Evolutionary conservation across 2,888 invertebrate genomes (phyloP).

Genomic region (Melanotus villosus): DNA sequence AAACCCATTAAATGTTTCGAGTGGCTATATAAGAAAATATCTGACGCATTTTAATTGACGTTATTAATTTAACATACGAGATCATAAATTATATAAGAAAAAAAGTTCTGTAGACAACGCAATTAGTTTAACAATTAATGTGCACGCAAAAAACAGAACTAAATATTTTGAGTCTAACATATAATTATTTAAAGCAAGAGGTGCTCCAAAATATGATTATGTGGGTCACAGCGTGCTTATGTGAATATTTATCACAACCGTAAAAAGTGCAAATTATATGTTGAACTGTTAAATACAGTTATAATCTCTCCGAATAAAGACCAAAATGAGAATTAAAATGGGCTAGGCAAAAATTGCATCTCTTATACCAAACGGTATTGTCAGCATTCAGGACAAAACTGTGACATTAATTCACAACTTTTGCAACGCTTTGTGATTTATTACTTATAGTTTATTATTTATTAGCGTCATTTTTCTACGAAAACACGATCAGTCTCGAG

Average conservation of each 20-base stretch:
- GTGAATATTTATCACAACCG: conserved; percentile 19
- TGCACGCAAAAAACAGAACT: neutral
- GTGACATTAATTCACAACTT: too few species aligned
- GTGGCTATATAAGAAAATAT: too few species aligned
- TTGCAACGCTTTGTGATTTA: too few species aligned
- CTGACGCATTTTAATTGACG: neutral
- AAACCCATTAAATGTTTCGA: too few species aligned
- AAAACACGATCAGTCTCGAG: neutral
- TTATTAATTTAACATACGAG: neutral
- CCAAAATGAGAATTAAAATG: conserved; percentile 3
- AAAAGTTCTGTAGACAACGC: neutral
- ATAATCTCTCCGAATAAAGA: conserved; percentile 25
- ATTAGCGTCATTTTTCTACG: neutral
- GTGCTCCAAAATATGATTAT: conserved; percentile 20
- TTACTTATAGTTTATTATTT: neutral
- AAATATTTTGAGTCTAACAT: conserved; percentile 5
- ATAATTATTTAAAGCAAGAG: conserved; percentile 21
- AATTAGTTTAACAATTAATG: too few species aligned
- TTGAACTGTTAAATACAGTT: conserved; percentile 23
- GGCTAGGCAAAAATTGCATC: conserved; percentile 16
- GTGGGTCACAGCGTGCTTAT: conserved; percentile 18
- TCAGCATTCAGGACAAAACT: neutral
- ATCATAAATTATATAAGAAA: neutral
- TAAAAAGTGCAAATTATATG: conserved; percentile 18
- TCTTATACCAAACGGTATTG: neutral